Percentiles rank a stretch among this genome's conserved stretches.
Evolutionary conservation across 2,888 invertebrate genomes (phyloP).

Genomic region (Allacma fusca): DNA sequence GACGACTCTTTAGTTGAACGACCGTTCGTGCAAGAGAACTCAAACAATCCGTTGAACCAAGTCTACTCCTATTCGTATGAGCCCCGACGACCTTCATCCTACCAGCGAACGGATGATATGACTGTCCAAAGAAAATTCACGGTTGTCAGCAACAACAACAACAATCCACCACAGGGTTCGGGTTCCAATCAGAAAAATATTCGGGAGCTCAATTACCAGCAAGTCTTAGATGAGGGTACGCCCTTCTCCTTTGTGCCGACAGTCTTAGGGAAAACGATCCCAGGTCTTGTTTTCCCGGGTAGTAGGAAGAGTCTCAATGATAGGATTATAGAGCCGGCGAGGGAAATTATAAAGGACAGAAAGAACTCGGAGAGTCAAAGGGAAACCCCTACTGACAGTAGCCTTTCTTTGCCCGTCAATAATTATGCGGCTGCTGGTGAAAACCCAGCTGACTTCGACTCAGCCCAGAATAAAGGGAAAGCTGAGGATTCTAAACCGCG

Average conservation of each 20-base stretch:
- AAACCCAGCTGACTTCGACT: slow-evolving; percentile 14
- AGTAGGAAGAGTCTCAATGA: neutral
- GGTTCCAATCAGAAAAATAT: slow-evolving; percentile 20
- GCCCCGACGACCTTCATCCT: neutral
- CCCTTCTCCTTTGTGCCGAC: slow-evolving; percentile 21
- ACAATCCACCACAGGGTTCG: slow-evolving; percentile 8
- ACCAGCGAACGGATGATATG: neutral
- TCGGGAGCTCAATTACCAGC: slow-evolving; percentile 23
- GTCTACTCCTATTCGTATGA: neutral
- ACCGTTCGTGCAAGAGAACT: slow-evolving; percentile 4
- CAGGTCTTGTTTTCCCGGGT: neutral
- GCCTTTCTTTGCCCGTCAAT: slow-evolving; percentile 27
- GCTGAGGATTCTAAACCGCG: slow-evolving; percentile 21
- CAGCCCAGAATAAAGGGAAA: slow-evolving; percentile 10
- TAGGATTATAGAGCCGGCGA: neutral
- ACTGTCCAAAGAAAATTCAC: slow-evolving; percentile 3
- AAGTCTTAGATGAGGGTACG: neutral
- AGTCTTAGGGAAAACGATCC: slow-evolving; percentile 7
- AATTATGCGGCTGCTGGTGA: slow-evolving; percentile 34
- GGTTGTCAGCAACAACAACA: slow-evolving; percentile 15
- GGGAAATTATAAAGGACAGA: slow-evolving; percentile 18
- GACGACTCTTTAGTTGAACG: slow-evolving; percentile 21
- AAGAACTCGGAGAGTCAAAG: slow-evolving; percentile 12
- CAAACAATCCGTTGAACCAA: neutral
- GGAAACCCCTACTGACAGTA: slow-evolving; percentile 28